phyloP scores from a whole-genome alignment of 2,888 invertebrate genomes.

The Erebia epiphron region DNA sequence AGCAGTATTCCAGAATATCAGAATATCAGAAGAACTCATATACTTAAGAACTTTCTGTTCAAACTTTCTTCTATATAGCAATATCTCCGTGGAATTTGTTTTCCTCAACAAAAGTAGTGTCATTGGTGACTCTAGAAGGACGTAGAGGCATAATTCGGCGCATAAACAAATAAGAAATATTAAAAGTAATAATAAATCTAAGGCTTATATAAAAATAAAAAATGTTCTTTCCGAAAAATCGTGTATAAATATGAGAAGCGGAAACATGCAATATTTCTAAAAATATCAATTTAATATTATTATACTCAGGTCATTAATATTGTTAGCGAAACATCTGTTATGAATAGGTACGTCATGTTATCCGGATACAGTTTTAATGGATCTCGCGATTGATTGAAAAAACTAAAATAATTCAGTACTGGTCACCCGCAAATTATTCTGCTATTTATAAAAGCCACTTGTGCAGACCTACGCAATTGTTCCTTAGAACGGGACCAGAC shows the following conservation, averaged over 20 bases:
- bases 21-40: background rate
- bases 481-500: no score
- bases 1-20: background rate
- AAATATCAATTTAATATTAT: constrained; percentile 29
- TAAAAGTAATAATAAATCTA: background rate
- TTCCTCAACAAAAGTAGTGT: no score
- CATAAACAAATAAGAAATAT: background rate
- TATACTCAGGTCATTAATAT: constrained; percentile 28
- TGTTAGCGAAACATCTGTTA: constrained; percentile 34
- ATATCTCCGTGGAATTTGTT: background rate
- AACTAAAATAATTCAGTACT: background rate
- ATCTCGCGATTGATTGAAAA: constrained; percentile 1
- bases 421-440: background rate
- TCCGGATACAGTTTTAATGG: constrained; percentile 18
- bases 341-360: constrained; percentile 16
- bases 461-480: background rate
- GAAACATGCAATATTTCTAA: constrained; percentile 31
- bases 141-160: no score
- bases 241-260: constrained; percentile 25
- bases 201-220: background rate
- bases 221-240: background rate
- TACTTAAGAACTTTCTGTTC: background rate
- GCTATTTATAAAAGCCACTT: background rate
- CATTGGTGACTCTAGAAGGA: no score
- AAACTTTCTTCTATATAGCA: background rate